Percentiles rank a stretch among this genome's conserved stretches.
phyloP scores from a whole-genome alignment of 2,888 invertebrate genomes.

The Thereva unica region DNA sequence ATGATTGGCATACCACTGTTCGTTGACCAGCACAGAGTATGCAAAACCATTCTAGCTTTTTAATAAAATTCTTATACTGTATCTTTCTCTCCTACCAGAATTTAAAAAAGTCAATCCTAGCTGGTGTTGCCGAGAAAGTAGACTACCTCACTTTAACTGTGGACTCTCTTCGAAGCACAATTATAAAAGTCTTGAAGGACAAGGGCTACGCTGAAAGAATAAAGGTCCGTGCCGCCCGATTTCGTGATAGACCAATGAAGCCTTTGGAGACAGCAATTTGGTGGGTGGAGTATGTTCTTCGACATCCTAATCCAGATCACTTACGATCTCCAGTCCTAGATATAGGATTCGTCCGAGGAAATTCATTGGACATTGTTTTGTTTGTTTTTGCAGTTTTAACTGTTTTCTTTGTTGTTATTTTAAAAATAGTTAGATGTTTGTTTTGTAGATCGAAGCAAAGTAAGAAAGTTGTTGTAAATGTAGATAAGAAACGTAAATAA shows the following conservation, averaged over 20 bases:
- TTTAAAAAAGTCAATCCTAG: background rate
- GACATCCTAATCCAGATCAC: conserved; percentile 61
- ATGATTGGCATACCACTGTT: conserved; percentile 50
- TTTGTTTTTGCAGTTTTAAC: conserved; percentile 6
- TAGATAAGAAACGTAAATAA: too few relatives aligned
- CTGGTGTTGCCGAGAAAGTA: conserved; percentile 44
- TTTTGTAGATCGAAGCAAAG: too few relatives aligned
- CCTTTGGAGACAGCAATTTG: conserved; percentile 63
- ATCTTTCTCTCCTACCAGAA: too few relatives aligned
- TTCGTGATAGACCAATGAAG: conserved; percentile 60
- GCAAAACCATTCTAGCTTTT: background rate
- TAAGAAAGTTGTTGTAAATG: too few relatives aligned
- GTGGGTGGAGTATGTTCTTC: conserved; percentile 66
- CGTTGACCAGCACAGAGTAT: conserved; percentile 48
- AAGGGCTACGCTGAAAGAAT: conserved; percentile 47
- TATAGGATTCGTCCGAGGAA: conserved; percentile 57
- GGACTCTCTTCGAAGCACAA: conserved; percentile 38
- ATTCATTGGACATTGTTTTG: conserved; percentile 56
- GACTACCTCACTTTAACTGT: conserved; percentile 43
- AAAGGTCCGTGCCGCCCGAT: conserved; percentile 55
- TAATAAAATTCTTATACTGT: too few relatives aligned
- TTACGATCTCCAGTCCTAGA: conserved; percentile 55
- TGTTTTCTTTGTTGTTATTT: background rate
- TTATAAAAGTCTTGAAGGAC: conserved; percentile 41
- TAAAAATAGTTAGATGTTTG: too few relatives aligned